phyloP scores from a whole-genome alignment of 64 coral and sea anemone genomes.

The Montipora foliosa region DNA sequence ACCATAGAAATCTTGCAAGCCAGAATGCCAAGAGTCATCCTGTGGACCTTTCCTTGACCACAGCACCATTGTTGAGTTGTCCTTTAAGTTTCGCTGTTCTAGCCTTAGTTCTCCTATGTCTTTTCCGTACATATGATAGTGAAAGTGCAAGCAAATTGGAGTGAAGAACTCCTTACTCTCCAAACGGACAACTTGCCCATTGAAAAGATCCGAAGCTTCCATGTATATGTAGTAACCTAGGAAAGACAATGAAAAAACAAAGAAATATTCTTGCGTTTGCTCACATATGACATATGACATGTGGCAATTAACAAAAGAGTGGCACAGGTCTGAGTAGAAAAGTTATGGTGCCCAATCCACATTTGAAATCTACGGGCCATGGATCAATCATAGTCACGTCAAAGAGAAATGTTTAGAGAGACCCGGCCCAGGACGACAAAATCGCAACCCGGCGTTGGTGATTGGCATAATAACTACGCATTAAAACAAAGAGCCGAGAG shows the following conservation, averaged over 20 bases:
- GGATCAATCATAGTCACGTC: too few relatives aligned
- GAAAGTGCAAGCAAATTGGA: slow-evolving; percentile 23
- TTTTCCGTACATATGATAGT: slow-evolving; percentile 32
- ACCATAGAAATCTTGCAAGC: neutral
- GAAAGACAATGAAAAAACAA: neutral
- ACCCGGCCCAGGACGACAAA: too few relatives aligned
- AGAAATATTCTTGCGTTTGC: too few relatives aligned
- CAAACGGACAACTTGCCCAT: slow-evolving; percentile 1
- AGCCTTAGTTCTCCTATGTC: neutral
- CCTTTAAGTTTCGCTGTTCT: slow-evolving; percentile 13
- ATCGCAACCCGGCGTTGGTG: too few relatives aligned
- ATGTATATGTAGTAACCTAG: slow-evolving; percentile 44
- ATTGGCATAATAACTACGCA: too few relatives aligned
- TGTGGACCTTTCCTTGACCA: slow-evolving; percentile 21
- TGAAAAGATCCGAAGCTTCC: slow-evolving; percentile 26
- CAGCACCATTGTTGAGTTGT: neutral
- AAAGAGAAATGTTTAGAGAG: too few relatives aligned
- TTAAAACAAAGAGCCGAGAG: too few relatives aligned
- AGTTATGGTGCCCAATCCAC: too few relatives aligned
- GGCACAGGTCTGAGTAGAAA: too few relatives aligned
- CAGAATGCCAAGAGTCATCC: slow-evolving; percentile 21
- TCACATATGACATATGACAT: too few relatives aligned
- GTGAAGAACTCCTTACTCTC: slow-evolving; percentile 9
- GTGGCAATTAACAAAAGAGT: too few relatives aligned
- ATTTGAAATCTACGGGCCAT: too few relatives aligned